A percentile compares a stretch with the other conserved stretches of the same genome.
Evolutionary conservation across 23 tunicate species (phyloP).

Genomic region (Styela plicata): DNA sequence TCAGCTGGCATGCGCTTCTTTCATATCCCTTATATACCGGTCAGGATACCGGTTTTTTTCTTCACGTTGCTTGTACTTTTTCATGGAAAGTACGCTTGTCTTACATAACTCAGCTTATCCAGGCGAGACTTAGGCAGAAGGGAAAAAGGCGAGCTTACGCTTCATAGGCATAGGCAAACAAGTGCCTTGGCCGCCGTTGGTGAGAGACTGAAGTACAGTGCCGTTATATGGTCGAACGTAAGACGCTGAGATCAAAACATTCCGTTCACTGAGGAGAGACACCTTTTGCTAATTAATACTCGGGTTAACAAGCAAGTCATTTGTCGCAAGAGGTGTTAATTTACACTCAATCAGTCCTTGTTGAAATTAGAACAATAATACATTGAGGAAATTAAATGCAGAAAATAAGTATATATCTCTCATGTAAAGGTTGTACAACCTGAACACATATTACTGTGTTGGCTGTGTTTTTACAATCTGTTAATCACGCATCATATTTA

Average conservation of each 20-base stretch:
- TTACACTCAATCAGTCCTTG: not conserved
- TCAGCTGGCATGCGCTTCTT: not conserved
- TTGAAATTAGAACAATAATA: not conserved
- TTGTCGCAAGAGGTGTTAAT: not conserved
- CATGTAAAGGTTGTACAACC: no score
- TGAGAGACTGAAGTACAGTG: not conserved
- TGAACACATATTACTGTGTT: no score
- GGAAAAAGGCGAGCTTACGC: not conserved
- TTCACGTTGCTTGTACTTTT: not conserved
- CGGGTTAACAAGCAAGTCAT: not conserved
- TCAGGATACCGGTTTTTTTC: not conserved
- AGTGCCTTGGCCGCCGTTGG: not conserved
- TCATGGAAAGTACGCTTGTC: not conserved
- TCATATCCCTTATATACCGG: not conserved
- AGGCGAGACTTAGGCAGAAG: not conserved
- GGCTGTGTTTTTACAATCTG: no score
- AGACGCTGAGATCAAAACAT: not conserved
- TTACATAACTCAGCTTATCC: not conserved
- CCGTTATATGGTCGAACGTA: not conserved
- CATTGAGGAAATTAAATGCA: no score
- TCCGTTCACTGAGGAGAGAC: not conserved
- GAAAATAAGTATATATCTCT: no score
- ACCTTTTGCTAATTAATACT: not conserved
- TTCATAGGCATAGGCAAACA: not conserved
- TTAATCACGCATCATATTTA: not conserved